These are phyloP conservation scores for Spisula solida DNA, from an alignment of 2,888 invertebrate genomes.

Conservation along the genomic window DNA sequence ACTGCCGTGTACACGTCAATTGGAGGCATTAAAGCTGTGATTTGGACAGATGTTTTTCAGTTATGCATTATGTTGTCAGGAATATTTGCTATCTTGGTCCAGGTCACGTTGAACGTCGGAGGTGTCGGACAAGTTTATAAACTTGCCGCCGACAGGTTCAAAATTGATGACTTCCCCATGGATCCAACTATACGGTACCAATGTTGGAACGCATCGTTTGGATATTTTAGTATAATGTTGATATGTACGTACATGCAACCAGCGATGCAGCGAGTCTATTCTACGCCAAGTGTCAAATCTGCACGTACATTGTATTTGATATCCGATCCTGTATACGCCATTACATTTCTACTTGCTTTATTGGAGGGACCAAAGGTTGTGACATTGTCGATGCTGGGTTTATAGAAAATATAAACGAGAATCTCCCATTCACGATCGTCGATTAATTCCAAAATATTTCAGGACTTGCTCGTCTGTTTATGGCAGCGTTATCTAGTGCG, in stretches of 20 bases:
- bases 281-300: constrained; percentile 36
- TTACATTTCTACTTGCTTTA: constrained; percentile 1
- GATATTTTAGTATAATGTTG: constrained; percentile 40
- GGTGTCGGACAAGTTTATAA: constrained; percentile 24
- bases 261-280: constrained; percentile 50
- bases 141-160: constrained; percentile 35
- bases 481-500: constrained; percentile 59
- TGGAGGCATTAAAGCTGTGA: constrained; percentile 56
- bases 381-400: constrained; percentile 48
- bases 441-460: constrained; percentile 46
- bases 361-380: constrained; percentile 55
- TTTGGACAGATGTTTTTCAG: constrained; percentile 61
- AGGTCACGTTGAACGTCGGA: constrained; percentile 35
- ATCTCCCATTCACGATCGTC: constrained; percentile 44
- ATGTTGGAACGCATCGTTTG: constrained; percentile 44
- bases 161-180: constrained; percentile 30
- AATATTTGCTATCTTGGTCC: constrained; percentile 46
- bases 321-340: constrained; percentile 36
- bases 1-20: constrained; percentile 54
- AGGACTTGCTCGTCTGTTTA: constrained; percentile 53
- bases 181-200: constrained; percentile 53
- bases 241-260: constrained; percentile 43
- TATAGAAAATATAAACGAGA: constrained; percentile 49
- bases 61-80: constrained; percentile 54
- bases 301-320: constrained; percentile 40